Percentiles rank a stretch among this genome's conserved stretches.
Conservation (phyloP, 1,140 invertebrate genomes). For the Sminthurides bifidus region DNA sequence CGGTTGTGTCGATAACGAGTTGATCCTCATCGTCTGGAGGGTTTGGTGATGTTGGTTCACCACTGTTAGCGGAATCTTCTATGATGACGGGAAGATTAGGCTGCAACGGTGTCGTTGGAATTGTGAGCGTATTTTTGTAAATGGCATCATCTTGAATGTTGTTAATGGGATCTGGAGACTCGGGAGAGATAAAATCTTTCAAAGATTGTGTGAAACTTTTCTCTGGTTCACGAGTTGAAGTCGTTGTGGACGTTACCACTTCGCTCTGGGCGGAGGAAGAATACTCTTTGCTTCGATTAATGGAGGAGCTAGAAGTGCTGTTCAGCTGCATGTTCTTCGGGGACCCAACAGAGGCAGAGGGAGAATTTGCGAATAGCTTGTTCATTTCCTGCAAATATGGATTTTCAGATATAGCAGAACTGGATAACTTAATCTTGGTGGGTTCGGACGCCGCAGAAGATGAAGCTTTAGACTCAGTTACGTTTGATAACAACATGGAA, state of each 20-base stretch:
- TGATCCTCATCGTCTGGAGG: slow-evolving; percentile 18
- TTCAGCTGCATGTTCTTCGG: too few relatives aligned
- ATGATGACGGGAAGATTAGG: slow-evolving; percentile 31
- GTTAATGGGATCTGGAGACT: slow-evolving; percentile 23
- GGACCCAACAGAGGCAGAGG: neutral
- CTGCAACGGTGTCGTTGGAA: slow-evolving; percentile 41
- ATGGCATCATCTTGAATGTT: slow-evolving; percentile 33
- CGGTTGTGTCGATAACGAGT: slow-evolving; percentile 11
- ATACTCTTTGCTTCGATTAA: too few relatives aligned
- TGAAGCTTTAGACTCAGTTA: neutral
- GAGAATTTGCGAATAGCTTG: neutral
- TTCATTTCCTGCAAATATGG: slow-evolving; percentile 7
- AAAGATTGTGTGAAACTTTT: too few relatives aligned
- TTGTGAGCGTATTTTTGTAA: slow-evolving; percentile 42
- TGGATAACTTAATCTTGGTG: slow-evolving; percentile 3
- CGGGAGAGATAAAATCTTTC: slow-evolving; percentile 19
- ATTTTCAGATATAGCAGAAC: neutral
- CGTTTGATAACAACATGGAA: neutral
- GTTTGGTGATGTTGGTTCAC: slow-evolving; percentile 7
- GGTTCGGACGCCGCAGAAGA: neutral
- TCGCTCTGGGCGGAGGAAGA: too few relatives aligned
- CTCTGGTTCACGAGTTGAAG: too few relatives aligned
- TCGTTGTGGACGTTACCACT: too few relatives aligned
- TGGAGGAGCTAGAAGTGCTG: too few relatives aligned
- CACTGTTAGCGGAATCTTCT: neutral